These are phyloP conservation scores for Anolis sagrei DNA, from an alignment of 2,113 vertebrate genomes.

Conservation along the genomic window DNA sequence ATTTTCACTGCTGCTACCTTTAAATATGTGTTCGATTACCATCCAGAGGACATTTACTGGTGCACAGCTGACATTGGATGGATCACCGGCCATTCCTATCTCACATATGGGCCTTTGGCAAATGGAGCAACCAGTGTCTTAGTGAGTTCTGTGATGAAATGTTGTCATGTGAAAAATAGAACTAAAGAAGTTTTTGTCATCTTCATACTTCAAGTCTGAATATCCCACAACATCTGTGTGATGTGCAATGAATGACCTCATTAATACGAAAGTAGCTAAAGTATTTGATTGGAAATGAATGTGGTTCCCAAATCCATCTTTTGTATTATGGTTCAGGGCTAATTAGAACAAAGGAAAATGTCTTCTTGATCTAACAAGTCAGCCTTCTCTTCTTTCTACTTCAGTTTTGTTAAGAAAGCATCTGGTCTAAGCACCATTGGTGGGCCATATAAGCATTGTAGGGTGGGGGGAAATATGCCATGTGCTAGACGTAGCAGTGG, in stretches of 20 bases:
- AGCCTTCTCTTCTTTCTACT: neutral
- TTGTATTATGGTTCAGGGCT: neutral
- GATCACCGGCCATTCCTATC: constrained; percentile 97
- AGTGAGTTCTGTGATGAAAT: constrained; percentile 77
- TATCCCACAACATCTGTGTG: neutral
- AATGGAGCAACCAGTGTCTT: constrained; percentile 92
- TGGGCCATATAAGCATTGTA: neutral
- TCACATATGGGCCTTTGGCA: constrained; percentile 93
- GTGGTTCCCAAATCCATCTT: neutral
- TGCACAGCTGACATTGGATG: constrained; percentile 97
- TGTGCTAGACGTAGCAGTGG: neutral
- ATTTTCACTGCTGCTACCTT: constrained; percentile 91
- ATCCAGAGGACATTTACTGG: constrained; percentile 92
- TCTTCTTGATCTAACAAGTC: neutral
- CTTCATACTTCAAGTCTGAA: neutral
- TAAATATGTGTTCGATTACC: constrained; percentile 95
- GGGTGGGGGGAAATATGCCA: neutral
- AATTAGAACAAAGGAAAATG: neutral
- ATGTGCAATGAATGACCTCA: neutral
- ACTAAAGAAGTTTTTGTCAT: too few relatives aligned
- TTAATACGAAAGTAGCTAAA: neutral
- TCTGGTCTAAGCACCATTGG: neutral
- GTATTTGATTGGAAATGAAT: neutral
- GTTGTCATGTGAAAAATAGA: neutral
- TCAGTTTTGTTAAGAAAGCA: neutral